Evolutionary conservation across 2,888 invertebrate genomes (phyloP), one percentile per base, ranked within the genome.

Genomic region (Leptinotarsa rubiginosa): DNA sequence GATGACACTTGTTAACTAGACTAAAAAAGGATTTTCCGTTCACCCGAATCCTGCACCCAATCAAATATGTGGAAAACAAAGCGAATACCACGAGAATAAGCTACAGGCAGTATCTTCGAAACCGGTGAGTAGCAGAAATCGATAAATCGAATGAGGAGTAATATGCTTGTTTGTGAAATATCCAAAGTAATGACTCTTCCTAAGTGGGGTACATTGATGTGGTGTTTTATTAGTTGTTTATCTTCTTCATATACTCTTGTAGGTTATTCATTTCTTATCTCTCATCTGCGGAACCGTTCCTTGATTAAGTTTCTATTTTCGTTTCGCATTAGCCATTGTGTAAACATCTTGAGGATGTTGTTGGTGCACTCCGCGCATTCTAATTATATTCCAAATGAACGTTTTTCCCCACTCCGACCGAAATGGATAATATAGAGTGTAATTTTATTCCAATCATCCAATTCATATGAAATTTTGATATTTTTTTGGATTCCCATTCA

Each of bases 91-190:
- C 62, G 62, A 31, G n/a, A 41, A 62, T 62, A 41, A 62, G 62
- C 62, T 62, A 31, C 25, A 62, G 62, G 62, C 62, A 62, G 62
- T 62, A 62, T 25, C 62, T 25, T 41, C n/a, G 25, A 18, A 62
- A 62, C 41, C 62, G 2, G 62, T 16, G 25, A 31, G 62, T n/a
- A 31, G 41, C 15, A 56, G 22, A 41, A 59, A 69, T 69, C 56
- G 69, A 69, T 69, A 41, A 59, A 59, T 69, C 49, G 47, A 69
- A 47, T n/a, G 47, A 47, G 56, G 20, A 47, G 56, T 47, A 31
- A 56, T 56, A 20, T 69, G 69, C 56, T 69, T 69, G 56, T 69
- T 69, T 69, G 69, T 69, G 69, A 18, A 69, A 69, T 69, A 59
- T 56, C 69, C 52, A 59, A 69, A 69, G 69, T 69, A 59, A 69